Evolutionary conservation across 1,140 invertebrate genomes (phyloP).

Genomic region (Drosophila micromelanica): DNA sequence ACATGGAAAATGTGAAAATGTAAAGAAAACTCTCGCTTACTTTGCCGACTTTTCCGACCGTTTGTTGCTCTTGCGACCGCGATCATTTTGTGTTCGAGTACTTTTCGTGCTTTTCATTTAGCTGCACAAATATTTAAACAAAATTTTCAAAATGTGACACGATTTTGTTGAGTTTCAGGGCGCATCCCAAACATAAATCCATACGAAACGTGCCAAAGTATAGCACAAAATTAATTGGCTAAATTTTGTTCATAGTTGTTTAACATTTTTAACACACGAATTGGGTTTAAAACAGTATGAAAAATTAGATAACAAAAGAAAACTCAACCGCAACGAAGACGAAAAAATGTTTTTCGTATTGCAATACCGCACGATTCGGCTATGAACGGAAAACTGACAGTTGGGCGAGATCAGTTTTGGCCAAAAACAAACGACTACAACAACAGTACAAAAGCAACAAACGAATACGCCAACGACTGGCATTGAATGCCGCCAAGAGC

Average conservation of each 20-base stretch:
- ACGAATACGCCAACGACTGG: slow-evolving; percentile 70
- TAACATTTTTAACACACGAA: slow-evolving; percentile 27
- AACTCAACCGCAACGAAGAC: slow-evolving; percentile 51
- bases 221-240: slow-evolving; percentile 5
- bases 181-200: slow-evolving; percentile 12
- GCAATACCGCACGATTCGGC: slow-evolving; percentile 74
- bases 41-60: slow-evolving; percentile 76
- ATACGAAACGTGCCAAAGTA: slow-evolving; percentile 8
- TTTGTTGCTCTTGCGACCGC: slow-evolving; percentile 70
- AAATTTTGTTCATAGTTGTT: slow-evolving; percentile 24
- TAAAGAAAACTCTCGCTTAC: slow-evolving; percentile 51
- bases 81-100: slow-evolving; percentile 73
- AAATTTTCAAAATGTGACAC: slow-evolving; percentile 25
- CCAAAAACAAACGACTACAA: slow-evolving; percentile 75
- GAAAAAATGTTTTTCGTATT: slow-evolving; percentile 34
- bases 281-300: slow-evolving; percentile 47
- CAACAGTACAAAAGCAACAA: slow-evolving; percentile 63
- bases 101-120: slow-evolving; percentile 79
- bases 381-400: slow-evolving; percentile 79
- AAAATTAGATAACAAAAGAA: slow-evolving; percentile 65
- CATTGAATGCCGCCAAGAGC: slow-evolving; percentile 81
- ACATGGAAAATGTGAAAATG: neutral
- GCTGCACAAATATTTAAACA: slow-evolving; percentile 12
- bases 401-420: slow-evolving; percentile 83
- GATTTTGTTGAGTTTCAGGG: slow-evolving; percentile 1